These are phyloP conservation scores for Nectonema munidae DNA, from an alignment of 2,888 invertebrate genomes.

Conservation along the genomic window DNA sequence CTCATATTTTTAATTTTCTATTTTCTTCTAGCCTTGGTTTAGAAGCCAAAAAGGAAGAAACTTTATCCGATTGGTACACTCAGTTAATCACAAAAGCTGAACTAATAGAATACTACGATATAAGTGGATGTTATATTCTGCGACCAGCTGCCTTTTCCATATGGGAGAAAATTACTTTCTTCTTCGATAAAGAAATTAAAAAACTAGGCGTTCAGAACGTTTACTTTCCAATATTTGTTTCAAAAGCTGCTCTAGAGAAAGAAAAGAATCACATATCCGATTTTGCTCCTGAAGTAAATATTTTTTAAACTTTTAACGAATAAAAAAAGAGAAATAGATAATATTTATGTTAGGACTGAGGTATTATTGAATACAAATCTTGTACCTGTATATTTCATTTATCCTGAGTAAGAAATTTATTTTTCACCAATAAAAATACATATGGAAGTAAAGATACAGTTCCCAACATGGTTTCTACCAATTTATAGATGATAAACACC, in stretches of 20 bases:
- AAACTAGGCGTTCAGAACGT: conserved; percentile 71
- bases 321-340: conserved; percentile 8
- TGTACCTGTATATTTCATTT: too few species aligned
- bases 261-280: conserved; percentile 89
- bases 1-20: too few species aligned
- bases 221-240: conserved; percentile 94
- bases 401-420: too few species aligned
- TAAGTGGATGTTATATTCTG: conserved; percentile 88
- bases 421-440: too few species aligned
- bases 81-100: conserved; percentile 51
- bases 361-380: too few species aligned
- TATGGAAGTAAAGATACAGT: too few species aligned
- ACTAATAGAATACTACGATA: conserved; percentile 95
- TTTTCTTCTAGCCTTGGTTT: conserved; percentile 40
- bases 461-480: too few species aligned
- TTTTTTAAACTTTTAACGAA: not conserved
- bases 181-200: conserved; percentile 53
- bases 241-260: conserved; percentile 50
- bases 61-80: conserved; percentile 84
- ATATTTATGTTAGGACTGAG: conserved; percentile 6
- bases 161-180: conserved; percentile 60
- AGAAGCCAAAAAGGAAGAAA: conserved; percentile 62
- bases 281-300: conserved; percentile 66
- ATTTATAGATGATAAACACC: too few species aligned
- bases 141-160: conserved; percentile 82